Base-by-base conservation (phyloP, 1,140 invertebrate genomes). In the Pseudachorutes palmiensis region DNA sequence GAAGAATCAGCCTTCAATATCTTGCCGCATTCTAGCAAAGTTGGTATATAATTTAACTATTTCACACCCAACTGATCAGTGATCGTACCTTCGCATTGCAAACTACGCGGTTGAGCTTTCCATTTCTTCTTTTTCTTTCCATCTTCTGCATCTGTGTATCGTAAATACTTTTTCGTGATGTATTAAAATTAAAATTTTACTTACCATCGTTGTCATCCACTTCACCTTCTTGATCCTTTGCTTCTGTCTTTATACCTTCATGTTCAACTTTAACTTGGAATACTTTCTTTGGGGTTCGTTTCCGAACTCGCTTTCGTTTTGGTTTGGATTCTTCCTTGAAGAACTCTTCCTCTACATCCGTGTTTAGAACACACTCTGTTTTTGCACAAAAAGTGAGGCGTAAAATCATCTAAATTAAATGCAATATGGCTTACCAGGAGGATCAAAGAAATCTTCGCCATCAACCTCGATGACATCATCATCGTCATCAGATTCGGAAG, bases 11-110 rank as follows among this genome's bases (percentile, higher is more conserved):
- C 66, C 49, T 68, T 68, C 12, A 68, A 61, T 16, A 68, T 60
- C 45, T 68, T 68, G 9, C 66, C 66, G 60, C 66, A 67, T 30
- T 67, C 66, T n/a, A n/a, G n/a, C n/a, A n/a, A n/a, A n/a, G n/a
- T n/a, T n/a, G n/a, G n/a, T n/a, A n/a, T n/a, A n/a, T n/a, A n/a
- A n/a, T n/a, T n/a, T n/a, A n/a, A n/a, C n/a, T n/a, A n/a, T n/a
- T 30, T 65, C 64, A 58, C 64, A 65, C 51, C 29, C 28, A 48
- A 65, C 58, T 2, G 64, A 51, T 2, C 45, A 48, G 24, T 48
- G 24, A 12, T 36, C 36, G n/a, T n/a, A n/a, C n/a, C n/a, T 62
- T 59, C 22, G 45, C 45, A 28, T 32, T 62, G 28, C 9, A 55
- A 28, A 30, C 30, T 61, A 29, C 41, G 32, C 49, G 57, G 32